Percentiles rank a stretch among this genome's conserved stretches.
Conservation (phyloP, 2,797 vertebrate genomes). For the Pempheris klunzingeri region DNA sequence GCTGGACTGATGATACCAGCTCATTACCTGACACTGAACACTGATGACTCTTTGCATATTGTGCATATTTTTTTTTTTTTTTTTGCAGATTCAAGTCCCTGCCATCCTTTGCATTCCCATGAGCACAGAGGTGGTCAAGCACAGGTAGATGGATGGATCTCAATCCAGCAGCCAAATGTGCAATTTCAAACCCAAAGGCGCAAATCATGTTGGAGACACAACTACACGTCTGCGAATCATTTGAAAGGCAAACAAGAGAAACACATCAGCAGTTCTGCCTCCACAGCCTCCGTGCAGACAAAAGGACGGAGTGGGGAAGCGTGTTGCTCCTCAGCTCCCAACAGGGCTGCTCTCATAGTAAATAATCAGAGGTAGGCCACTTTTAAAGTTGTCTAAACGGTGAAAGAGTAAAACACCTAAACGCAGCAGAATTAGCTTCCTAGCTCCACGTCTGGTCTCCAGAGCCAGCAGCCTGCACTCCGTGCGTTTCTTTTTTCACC, state of each 20-base stretch:
- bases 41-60: slow-evolving; percentile 61
- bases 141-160: neutral
- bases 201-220: neutral
- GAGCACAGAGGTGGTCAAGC: slow-evolving; percentile 3
- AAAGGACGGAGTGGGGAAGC: slow-evolving; percentile 54
- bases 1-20: slow-evolving; percentile 76
- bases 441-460: slow-evolving; percentile 31
- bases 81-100: slow-evolving; percentile 24
- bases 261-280: slow-evolving; percentile 23
- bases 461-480: slow-evolving; percentile 35
- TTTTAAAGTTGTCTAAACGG: slow-evolving; percentile 60
- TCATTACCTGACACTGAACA: slow-evolving; percentile 63
- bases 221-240: slow-evolving; percentile 5
- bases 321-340: slow-evolving; percentile 40
- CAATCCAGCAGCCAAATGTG: neutral
- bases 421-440: slow-evolving; percentile 43
- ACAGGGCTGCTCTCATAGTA: slow-evolving; percentile 13
- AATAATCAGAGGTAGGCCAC: slow-evolving; percentile 21
- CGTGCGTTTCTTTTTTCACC: neutral
- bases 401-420: slow-evolving; percentile 16
- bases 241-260: slow-evolving; percentile 35
- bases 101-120: slow-evolving; percentile 27
- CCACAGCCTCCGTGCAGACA: slow-evolving; percentile 50
- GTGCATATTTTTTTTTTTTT: slow-evolving; percentile 1
- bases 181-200: slow-evolving; percentile 5